Base-by-base conservation (phyloP, 2,113 vertebrate species). In the Callaeas wilsoni region DNA sequence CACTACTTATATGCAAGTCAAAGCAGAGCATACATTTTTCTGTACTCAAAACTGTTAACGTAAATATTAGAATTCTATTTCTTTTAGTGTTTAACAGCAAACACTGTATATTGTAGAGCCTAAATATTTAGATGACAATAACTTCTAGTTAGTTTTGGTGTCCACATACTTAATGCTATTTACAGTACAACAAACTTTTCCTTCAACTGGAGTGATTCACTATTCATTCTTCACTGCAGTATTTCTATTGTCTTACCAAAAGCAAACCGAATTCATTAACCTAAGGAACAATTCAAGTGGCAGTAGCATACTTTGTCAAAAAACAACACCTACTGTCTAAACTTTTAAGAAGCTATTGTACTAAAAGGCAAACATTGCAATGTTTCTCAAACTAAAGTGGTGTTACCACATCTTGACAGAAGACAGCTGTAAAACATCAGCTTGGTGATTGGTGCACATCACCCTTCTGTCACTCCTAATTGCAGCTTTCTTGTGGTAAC, bases 131-230 rank as follows among this genome's bases (percentile, higher is more conserved):
- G 87, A 87, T 94, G 59, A 97, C 84, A 95, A 2, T 87, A 93
- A 90, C 60, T 75, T 95, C 90, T 94, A 96, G 78, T 94, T 93
- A 96, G 80, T 96, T 97, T 96, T 81, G 62, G 74, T 97, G 90
- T 89, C 96, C 84, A 97, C 88, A 47, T 75, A 97, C 63, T 84
- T 76, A 93, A 92, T 86, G 62, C 90, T 96, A 97, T 96, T 96
- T 83, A 97, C 67, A 97, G 39, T 93, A 96, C 91, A 96, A 92
- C 84, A 89, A 97, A 87, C 84, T 62, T 81, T 79, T 87, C 95
- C 83, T 95, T 94, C 75, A 96, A 56, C 73, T 90, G 89, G 95
- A 90, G 90, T 37, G 76, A 96, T 86, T 95, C 73, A 30, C 95
- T 89, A 67, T 55, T 87, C 30, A 87, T 94, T 96, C 92, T 86